Evolutionary conservation across 2,888 invertebrate species (phyloP).

Genomic region (Oasisia sp.): DNA sequence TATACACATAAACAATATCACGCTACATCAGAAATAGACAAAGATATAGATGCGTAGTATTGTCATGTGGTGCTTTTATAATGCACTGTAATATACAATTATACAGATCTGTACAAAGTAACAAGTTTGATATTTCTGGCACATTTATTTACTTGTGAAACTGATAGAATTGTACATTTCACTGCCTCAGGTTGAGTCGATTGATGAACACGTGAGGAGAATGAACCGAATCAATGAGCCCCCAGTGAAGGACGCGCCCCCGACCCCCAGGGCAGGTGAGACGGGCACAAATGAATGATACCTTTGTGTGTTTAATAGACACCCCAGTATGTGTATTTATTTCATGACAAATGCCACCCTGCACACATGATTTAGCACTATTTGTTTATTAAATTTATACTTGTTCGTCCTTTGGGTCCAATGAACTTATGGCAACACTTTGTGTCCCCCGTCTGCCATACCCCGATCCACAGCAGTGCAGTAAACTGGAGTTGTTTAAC

Average conservation of each 20-base stretch:
- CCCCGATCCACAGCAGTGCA: too few species aligned
- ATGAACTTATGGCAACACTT: too few species aligned
- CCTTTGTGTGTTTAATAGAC: too few species aligned
- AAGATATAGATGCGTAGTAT: neutral
- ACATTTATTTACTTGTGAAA: neutral
- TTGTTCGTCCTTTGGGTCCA: too few species aligned
- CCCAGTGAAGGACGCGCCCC: slow-evolving; percentile 23
- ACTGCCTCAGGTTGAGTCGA: slow-evolving; percentile 23
- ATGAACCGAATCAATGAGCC: slow-evolving; percentile 30
- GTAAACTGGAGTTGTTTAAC: too few species aligned
- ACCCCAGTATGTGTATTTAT: too few species aligned
- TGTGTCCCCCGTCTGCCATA: neutral
- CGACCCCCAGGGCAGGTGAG: neutral
- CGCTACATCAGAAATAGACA: neutral
- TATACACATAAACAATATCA: neutral
- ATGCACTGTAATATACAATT: neutral
- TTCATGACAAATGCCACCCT: too few species aligned
- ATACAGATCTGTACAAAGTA: neutral
- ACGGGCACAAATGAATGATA: neutral
- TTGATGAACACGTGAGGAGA: slow-evolving; percentile 31
- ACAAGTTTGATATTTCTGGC: neutral
- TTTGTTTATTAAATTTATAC: too few species aligned
- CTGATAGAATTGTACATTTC: neutral
- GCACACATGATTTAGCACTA: too few species aligned
- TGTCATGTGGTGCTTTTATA: neutral